phyloP scores from a whole-genome alignment of 2,888 invertebrate genomes.

The Callinectes sapidus region DNA sequence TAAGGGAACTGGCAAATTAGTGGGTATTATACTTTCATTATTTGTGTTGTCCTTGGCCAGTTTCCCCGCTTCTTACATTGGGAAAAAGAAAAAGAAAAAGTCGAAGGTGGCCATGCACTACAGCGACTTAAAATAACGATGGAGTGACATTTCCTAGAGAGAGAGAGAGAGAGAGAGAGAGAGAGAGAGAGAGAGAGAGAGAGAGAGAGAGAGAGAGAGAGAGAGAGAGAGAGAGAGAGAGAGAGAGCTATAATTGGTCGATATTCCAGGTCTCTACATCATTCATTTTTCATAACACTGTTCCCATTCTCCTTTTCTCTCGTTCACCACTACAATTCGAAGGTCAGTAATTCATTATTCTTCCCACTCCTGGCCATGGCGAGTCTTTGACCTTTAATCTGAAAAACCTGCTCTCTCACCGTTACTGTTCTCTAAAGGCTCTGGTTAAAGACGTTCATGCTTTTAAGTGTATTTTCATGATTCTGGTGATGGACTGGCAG shows the following conservation, averaged over 20 bases:
- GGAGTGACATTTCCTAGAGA: slow-evolving; percentile 1
- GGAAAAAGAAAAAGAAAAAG: no score
- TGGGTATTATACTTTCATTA: no score
- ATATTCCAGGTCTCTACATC: neutral
- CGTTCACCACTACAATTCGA: neutral
- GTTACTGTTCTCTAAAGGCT: no score
- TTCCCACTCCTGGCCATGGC: neutral
- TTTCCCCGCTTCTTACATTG: no score
- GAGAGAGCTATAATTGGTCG: neutral
- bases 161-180: slow-evolving; percentile 7
- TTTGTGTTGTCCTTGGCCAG: no score
- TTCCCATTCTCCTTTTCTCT: neutral
- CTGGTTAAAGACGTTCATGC: no score
- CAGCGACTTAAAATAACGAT: neutral
- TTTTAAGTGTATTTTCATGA: no score
- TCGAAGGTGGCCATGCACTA: neutral
- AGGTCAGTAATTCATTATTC: neutral
- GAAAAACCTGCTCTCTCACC: no score
- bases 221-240: slow-evolving; percentile 9
- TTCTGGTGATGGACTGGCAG: no score
- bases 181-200: slow-evolving; percentile 11
- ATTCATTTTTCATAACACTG: neutral
- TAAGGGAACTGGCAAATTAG: no score
- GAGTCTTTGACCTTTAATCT: neutral
- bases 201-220: slow-evolving; percentile 7